Percentiles rank a stretch among this genome's conserved stretches.
Conservation (phyloP, 2,113 vertebrate species). For the Fulmarus glacialis region DNA sequence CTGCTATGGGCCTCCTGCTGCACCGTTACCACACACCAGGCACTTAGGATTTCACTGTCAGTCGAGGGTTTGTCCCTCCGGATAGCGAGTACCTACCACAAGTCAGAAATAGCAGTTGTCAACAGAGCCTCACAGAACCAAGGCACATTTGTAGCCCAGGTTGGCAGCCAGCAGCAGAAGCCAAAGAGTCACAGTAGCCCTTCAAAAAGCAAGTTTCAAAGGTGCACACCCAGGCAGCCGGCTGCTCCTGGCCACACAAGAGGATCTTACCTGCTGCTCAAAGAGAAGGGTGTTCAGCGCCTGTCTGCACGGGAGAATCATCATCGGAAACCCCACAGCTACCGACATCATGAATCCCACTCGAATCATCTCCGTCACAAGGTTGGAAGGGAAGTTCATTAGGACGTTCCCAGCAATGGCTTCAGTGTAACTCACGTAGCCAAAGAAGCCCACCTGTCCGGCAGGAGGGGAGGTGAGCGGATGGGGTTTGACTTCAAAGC, state of each 20-base stretch:
- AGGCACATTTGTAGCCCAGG: neutral
- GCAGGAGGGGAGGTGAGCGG: neutral
- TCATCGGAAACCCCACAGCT: conserved; percentile 97
- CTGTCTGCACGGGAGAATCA: conserved; percentile 97
- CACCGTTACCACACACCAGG: neutral
- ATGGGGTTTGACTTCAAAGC: neutral
- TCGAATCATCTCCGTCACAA: conserved; percentile 94
- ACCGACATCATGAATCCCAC: conserved; percentile 98
- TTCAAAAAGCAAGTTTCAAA: neutral
- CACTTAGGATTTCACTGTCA: neutral
- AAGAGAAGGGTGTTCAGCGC: conserved; percentile 97
- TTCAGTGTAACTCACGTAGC: conserved; percentile 95
- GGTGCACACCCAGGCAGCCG: neutral
- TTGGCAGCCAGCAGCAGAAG: neutral
- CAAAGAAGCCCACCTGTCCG: conserved; percentile 93
- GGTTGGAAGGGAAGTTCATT: conserved; percentile 97
- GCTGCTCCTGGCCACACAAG: neutral
- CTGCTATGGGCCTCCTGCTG: neutral
- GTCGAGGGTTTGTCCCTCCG: neutral
- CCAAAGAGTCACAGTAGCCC: neutral
- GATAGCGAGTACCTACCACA: rapidly evolving
- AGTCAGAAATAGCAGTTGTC: neutral
- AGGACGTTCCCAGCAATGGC: conserved; percentile 93
- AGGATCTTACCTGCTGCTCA: conserved; percentile 90
- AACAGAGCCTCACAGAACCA: neutral